Evolutionary conservation across 2,888 invertebrate species (phyloP).

Genomic region (Theodoxus fluviatilis): DNA sequence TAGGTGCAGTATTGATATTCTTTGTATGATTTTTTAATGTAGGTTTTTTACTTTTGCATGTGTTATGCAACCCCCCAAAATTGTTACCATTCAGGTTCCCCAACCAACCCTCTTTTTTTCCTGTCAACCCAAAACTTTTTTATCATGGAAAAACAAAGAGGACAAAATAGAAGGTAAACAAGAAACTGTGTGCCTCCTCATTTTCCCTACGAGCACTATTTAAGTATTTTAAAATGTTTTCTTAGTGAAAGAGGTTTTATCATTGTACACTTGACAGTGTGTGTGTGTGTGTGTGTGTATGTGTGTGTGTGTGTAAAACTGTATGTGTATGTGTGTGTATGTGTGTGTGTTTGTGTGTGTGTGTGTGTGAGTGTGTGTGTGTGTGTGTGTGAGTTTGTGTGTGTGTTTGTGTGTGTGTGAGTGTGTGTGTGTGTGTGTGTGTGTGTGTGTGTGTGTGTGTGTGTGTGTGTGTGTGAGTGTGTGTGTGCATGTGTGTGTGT

Average conservation of each 20-base stretch:
- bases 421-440: background rate
- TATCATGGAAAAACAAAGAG: too few species aligned
- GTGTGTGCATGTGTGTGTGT: background rate
- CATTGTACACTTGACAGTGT: background rate
- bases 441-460: background rate
- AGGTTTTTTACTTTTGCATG: too few species aligned
- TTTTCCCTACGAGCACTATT: too few species aligned
- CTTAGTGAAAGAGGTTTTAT: background rate
- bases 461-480: background rate
- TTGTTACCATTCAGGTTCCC: too few species aligned
- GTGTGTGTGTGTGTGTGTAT: background rate
- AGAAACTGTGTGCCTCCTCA: too few species aligned
- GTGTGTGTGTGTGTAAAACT: conserved; percentile 1
- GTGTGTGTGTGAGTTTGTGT: conserved; percentile 5
- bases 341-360: conserved; percentile 3
- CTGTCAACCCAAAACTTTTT: too few species aligned
- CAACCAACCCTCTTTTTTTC: too few species aligned
- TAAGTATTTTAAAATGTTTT: too few species aligned
- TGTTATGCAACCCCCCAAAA: too few species aligned
- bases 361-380: conserved; percentile 1
- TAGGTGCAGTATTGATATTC: too few species aligned
- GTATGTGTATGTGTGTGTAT: background rate
- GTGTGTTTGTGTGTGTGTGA: background rate
- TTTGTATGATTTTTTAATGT: too few species aligned
- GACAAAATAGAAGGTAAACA: too few species aligned